Conservation (phyloP, 2,113 vertebrate genomes). For the Solea senegalensis region DNA sequence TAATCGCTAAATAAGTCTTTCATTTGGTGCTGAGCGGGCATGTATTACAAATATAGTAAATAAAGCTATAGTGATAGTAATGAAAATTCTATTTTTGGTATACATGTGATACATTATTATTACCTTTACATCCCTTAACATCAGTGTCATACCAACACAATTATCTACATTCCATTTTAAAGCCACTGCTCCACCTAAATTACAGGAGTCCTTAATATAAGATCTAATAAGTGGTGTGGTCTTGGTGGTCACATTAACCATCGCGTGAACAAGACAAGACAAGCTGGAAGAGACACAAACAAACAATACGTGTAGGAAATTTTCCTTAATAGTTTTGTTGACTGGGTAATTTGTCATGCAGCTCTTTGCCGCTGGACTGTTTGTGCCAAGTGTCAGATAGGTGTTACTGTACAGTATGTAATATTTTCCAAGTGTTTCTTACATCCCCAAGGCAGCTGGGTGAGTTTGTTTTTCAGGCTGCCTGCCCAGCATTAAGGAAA, state of each 20-base stretch:
- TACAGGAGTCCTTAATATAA: slow-evolving; percentile 4
- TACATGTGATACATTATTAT: neutral
- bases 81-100: too few species aligned
- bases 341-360: slow-evolving; percentile 26
- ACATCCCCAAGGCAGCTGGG: neutral
- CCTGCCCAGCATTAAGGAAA: neutral
- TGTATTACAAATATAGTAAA: too few species aligned
- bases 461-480: slow-evolving; percentile 7
- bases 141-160: neutral
- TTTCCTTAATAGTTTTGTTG: slow-evolving; percentile 37
- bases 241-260: slow-evolving; percentile 1
- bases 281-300: slow-evolving; percentile 4
- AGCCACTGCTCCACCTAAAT: slow-evolving; percentile 14
- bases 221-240: neutral
- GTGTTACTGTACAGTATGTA: neutral
- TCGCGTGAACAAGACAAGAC: slow-evolving; percentile 31
- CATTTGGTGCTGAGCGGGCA: too few species aligned
- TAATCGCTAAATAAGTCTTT: too few species aligned
- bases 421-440: slow-evolving; percentile 22
- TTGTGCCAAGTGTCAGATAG: slow-evolving; percentile 2
- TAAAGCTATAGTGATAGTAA: too few species aligned
- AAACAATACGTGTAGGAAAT: slow-evolving; percentile 14
- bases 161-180: slow-evolving; percentile 4
- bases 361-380: slow-evolving; percentile 6
- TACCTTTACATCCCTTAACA: neutral